Evolutionary conservation across 2,797 vertebrate species (phyloP).

Genomic region (Eupleurogrammus muticus): DNA sequence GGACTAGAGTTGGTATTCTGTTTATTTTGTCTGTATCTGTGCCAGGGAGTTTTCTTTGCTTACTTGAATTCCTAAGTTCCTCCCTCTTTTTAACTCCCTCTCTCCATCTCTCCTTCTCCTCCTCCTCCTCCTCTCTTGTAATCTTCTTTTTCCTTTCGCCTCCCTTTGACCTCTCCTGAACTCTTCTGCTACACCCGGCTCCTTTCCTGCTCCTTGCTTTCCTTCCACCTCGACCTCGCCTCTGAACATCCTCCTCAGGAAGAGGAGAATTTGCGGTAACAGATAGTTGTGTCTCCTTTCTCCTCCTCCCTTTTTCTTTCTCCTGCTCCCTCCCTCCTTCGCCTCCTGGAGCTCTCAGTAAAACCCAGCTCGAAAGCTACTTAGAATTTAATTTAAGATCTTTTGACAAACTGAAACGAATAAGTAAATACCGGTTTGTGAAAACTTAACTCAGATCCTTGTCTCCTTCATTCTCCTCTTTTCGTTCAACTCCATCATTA

Average conservation of each 20-base stretch:
- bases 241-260: background rate
- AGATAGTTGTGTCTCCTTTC: background rate
- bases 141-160: background rate
- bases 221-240: background rate
- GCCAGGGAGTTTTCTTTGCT: conserved; percentile 44
- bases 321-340: conserved; percentile 6
- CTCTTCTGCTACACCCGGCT: background rate
- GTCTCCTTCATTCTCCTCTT: too few species aligned
- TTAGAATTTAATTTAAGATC: conserved; percentile 17
- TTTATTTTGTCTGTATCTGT: conserved; percentile 48
- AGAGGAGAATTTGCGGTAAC: too few species aligned
- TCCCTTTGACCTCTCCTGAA: background rate
- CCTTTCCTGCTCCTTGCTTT: background rate
- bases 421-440: background rate
- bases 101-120: conserved; percentile 9
- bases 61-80: conserved; percentile 45
- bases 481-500: too few species aligned
- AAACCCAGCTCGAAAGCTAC: background rate
- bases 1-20: conserved; percentile 36
- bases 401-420: conserved; percentile 5
- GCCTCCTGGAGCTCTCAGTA: background rate
- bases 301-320: conserved; percentile 6
- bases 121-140: conserved; percentile 8
- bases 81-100: conserved; percentile 6
- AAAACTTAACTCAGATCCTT: background rate